These are phyloP conservation scores for Urophycis tenuis DNA, from an alignment of 2,797 vertebrate species.

Conservation along the genomic window DNA sequence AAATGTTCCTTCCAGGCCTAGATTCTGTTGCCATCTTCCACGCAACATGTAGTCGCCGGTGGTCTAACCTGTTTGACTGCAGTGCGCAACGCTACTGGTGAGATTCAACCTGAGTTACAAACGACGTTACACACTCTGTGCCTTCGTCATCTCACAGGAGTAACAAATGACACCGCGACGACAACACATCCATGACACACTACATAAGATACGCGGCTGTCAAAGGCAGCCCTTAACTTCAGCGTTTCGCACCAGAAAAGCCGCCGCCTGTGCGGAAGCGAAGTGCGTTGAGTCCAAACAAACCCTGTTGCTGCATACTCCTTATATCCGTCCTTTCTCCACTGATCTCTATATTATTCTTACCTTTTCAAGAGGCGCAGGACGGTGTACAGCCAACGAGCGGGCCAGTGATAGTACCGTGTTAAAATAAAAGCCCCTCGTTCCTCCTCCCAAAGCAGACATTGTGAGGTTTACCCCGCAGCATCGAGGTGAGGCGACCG, in stretches of 20 bases:
- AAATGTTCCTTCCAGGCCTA: not conserved
- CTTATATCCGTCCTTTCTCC: not conserved
- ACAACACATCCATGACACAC: not conserved
- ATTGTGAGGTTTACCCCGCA: slow-evolving; percentile 60
- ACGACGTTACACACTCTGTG: not conserved
- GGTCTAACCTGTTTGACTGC: slow-evolving; percentile 53
- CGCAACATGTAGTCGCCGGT: slow-evolving; percentile 2
- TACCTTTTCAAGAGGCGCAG: slow-evolving; percentile 88
- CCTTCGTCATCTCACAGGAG: not conserved
- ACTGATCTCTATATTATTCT: slow-evolving; percentile 20
- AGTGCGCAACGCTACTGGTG: slow-evolving; percentile 31
- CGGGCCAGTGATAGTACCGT: slow-evolving; percentile 91
- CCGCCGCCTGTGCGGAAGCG: slow-evolving; percentile 54
- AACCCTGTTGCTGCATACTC: slow-evolving; percentile 32
- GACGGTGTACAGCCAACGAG: slow-evolving; percentile 83
- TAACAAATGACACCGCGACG: not conserved
- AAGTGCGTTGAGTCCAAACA: slow-evolving; percentile 34
- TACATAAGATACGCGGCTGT: slow-evolving; percentile 13
- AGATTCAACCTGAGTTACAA: not conserved
- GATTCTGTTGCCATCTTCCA: not conserved
- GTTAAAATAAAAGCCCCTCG: slow-evolving; percentile 90
- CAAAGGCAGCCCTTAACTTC: slow-evolving; percentile 12
- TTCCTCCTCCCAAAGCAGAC: slow-evolving; percentile 64
- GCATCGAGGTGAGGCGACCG: slow-evolving; percentile 38
- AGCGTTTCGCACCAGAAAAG: slow-evolving; percentile 29